Evolutionary conservation across 2,797 vertebrate genomes (phyloP), one percentile per base, ranked within the genome.

Genomic region (Sphenodon punctatus): DNA sequence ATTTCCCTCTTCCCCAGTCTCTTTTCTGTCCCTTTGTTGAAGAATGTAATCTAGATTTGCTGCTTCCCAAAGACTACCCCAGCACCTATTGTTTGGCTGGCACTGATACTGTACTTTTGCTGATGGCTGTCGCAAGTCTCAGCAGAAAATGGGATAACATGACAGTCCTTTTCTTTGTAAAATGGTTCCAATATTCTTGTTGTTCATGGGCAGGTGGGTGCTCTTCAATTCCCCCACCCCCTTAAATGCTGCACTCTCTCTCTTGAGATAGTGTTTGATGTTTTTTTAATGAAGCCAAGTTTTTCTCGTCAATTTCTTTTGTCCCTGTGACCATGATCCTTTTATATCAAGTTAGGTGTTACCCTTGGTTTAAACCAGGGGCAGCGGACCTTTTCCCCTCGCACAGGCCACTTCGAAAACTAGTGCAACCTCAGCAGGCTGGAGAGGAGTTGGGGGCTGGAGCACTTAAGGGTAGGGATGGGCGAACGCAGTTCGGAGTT

Each of bases 311-410:
- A 49, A 48, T 36, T 38, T 22, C 58, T 17, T 42, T 30, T 65
- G 61, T 78, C 82, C 75, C 41, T 71, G 23, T 79, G 71, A 42
- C 67, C 82, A 75, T 36, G 78, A 61, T 64, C 71, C 34, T 23
- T 69, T 63, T 88, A 87, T 89, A 69, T 61, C 74, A 32, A 41
- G 80, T 25, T 12, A 74, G 5, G 59, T 49, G 87, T 56, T 55
- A 19, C 17, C 14, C n/a, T 71, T 85, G 74, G 11, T 34, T 39
- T 25, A 23, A 34, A 36, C 32, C 84, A 78, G 84, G 56, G 70
- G 69, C 58, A 30, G 42, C 80, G 32, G 51, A 46, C 1, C 0
- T 78, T n/a, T n/a, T n/a, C n/a, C n/a, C n/a, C n/a, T n/a, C n/a
- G n/a, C n/a, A n/a, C n/a, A n/a, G n/a, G n/a, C n/a, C n/a, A n/a